Evolutionary conservation across 1,140 invertebrate genomes (phyloP), one percentile per base, ranked within the genome.

Genomic region (Drosophila sechellia): DNA sequence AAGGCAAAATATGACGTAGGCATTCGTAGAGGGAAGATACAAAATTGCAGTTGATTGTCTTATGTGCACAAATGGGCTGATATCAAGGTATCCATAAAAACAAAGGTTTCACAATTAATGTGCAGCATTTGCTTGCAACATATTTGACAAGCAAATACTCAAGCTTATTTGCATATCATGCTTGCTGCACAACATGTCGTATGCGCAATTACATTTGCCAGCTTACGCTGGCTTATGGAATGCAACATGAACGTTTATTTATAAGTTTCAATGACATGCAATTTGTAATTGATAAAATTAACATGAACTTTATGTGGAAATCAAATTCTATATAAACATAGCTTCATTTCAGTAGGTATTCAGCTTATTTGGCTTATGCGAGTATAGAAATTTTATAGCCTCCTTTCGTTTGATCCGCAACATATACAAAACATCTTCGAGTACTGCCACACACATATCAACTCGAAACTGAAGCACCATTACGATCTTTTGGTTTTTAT

Each of bases 261-360:
- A 61, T 50, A 55, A 50, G 27, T 55, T 31, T 11, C 22, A 42
- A 48, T 74, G 52, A 49, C 40, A 69, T 46, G 60, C 55, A 54
- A 53, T 77, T 77, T 70, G 45, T 46, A 72, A 72, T 72, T 60
- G 55, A 43, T 59, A 35, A 22, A 65, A 46, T 66, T 66, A 52
- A 46, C 39, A 77, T 34, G 39, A n/a, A 35, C 20, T 35, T 17
- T 25, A 25, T 46, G 35, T 15, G 13, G 31, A 13, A 70, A 27
- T 69, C 35, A 52, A 17, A 34, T 57, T 34, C 45, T 13, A 40
- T 34, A 71, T 43, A 46, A 20, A 11, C 11, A 12, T 20, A 20
- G 4, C 1, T 43, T 17, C 10, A 17, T 20, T 43, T 20, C 17
- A 45, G 17, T 10, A 20, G 4, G 27, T 31, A 22, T 22, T 22